Evolutionary conservation across 64 coral and sea anemone genomes (phyloP), one percentile per base, ranked within the genome.

Genomic region (Catalaphyllia jardinei): DNA sequence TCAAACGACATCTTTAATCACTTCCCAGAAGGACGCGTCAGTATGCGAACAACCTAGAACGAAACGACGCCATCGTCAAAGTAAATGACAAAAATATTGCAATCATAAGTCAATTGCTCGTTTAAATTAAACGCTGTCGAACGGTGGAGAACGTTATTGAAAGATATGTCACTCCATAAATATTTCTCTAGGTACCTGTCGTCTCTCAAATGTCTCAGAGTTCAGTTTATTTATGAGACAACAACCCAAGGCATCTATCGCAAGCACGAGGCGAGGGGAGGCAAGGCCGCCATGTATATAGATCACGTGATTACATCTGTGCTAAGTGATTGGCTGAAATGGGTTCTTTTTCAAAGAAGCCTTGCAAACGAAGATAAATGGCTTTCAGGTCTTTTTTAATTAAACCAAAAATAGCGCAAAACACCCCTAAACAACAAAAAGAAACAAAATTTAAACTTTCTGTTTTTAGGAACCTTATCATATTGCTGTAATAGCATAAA

Each of bases 1-100:
- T 92, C 91, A 87, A 96, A 93, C 18, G 95, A 96, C 95, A 96
- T 96, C 59, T 64, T 86, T 57, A 29, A 67, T 86, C 29, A 95
- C 15, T 82, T 62, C 79, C 24, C 29, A 59, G 61, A 49, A 60
- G 63, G 78, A 77, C 59, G 73, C 88, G 25, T 35, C 52, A 33
- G 50, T 88, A 29, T 39, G 20, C 33, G 18, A 11, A 31, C 74
- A 50, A 69, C 88, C 75, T 86, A 79, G 31, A 75, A 83, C 88
- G 82, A 86, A 76, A 76, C 35, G 33, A 85, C 63, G 81, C 39
- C 60, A 63, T 85, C 62, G 62, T 15, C 10, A 71, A 39, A 85
- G 73, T 83, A 49, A 28, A 74, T 67, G 7, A 27, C 65, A 27
- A 27, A 69, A 69, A 25, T 69, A 69, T 69, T 27, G 65, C 22